Evolutionary conservation across 2,113 vertebrate species (phyloP), one percentile per base, ranked within the genome.

Genomic region (Hippocampus barbouri): DNA sequence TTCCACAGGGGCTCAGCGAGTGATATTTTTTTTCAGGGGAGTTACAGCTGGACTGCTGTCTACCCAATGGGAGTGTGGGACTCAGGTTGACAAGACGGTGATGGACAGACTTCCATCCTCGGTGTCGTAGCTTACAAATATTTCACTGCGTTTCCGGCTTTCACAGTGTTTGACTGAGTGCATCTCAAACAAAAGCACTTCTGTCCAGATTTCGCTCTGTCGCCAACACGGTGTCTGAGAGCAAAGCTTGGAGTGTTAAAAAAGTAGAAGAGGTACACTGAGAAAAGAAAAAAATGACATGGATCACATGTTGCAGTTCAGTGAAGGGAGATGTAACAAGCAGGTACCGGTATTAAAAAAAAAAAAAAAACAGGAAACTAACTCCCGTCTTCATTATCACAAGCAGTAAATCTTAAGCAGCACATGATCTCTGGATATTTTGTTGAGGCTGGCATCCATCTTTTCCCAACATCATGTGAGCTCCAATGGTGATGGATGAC

Each of bases 101-200:
- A 57, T 16, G 66, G 41, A 80, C 40, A 45, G 27, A 66, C 3
- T 70, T 65, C 60, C 71, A 72, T 76, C 71, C 73, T 1, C 25
- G 71, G 71, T 79, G 64, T 43, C 45, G 81, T 83, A 81, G 80
- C 75, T 73, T 73, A 30, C 51, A 34, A 61, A 61, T 12, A 59
- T 77, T 62, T 77, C 43, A 65, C 61, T 69, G 20, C 40, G 1
- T 15, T 60, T 51, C 60, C 30, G 63, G 43, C 60, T 71, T 54
- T 75, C 71, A 77, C 76, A 79, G 73, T 66, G 76, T 81, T 62
- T 25, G 56, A 83, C 66, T 74, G 74, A 80, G 12, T 43, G 57
- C 21, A 56, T 56, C 18, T 11, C 16, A 40, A 63, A 63, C 9
- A 38, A 63, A 40, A 63, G 18, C 77, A 45, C 14, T 12, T 45